phyloP scores from a whole-genome alignment of 2,888 invertebrate genomes.

The Leptodirus hochenwartii region DNA sequence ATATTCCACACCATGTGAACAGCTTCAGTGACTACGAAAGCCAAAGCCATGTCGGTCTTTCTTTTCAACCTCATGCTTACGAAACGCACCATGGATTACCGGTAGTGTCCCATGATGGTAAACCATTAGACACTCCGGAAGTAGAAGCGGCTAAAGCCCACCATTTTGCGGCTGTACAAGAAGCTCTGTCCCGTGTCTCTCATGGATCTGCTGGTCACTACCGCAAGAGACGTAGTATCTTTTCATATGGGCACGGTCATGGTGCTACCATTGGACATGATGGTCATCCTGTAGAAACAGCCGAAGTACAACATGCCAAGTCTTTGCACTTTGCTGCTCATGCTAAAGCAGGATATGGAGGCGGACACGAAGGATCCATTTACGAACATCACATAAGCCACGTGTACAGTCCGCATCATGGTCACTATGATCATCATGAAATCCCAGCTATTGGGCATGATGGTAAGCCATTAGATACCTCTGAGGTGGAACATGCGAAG shows the following conservation, averaged over 20 bases:
- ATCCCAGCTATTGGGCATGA: conserved; percentile 28
- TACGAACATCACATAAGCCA: too few relatives aligned
- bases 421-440: too few relatives aligned
- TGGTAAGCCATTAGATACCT: conserved; percentile 37
- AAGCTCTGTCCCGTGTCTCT: conserved; percentile 27
- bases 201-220: conserved; percentile 10
- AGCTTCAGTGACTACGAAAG: too few relatives aligned
- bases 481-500: conserved; percentile 39
- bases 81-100: conserved; percentile 22
- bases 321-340: conserved; percentile 21
- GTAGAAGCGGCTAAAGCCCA: conserved; percentile 39
- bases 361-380: too few relatives aligned
- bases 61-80: conserved; percentile 11
- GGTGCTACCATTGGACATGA: conserved; percentile 29
- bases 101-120: conserved; percentile 31
- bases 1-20: too few relatives aligned
- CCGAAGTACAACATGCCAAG: conserved; percentile 21
- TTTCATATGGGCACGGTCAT: conserved; percentile 6
- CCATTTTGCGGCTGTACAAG: conserved; percentile 35
- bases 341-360: too few relatives aligned
- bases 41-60: too few relatives aligned
- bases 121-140: conserved; percentile 38
- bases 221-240: conserved; percentile 9
- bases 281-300: conserved; percentile 34
- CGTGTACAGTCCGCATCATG: too few relatives aligned